Base-by-base conservation (phyloP, 2,113 vertebrate species). In the Caranx ignobilis region DNA sequence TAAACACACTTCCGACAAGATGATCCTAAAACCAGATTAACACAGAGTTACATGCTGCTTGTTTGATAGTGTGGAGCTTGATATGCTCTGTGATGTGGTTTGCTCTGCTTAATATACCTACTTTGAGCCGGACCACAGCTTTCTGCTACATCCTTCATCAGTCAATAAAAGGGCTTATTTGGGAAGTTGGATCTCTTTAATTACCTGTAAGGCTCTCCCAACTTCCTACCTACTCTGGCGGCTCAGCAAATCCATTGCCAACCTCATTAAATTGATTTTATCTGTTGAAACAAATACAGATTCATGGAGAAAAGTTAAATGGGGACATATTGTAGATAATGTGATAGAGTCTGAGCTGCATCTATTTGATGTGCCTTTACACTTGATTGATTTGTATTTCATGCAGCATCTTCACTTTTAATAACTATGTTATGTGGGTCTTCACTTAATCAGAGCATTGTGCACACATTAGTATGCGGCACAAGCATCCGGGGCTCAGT, bases 41-140 rank as follows among this genome's bases (percentile, higher is more conserved):
- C 19, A 19, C 31, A 59, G 34, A 34, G 16, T 77, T 73, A 54
- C 45, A 43, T 56, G 69, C 56, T 16, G 60, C 59, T 76, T 2
- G 15, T 69, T 62, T 73, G 64, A 75, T 59, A 26, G 55, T 61
- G 63, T 68, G 81, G 54, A 81, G 75, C 69, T 34, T 37, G 70
- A 75, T 11, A 11, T 5, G 4, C 32, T 68, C 7, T 77, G 48
- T 85, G 77, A 83, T 83, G 80, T 81, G 83, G 83, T 70, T 68
- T 13, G 19, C 41, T 75, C 47, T 55, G 41, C 50, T 66, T 39
- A 54, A 34, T 39, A 59, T 26, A 48, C 18, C 13, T 2, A 59
- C 67, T 64, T 71, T 64, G 48, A 71, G 21, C 45, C 21, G 7
- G 39, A 72, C 43, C 41, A 37, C 77, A 69, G 70, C 50, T 77